Base-by-base conservation (phyloP, 53 echinoderm and acorn worm genomes). In the Stichopus horrens region DNA sequence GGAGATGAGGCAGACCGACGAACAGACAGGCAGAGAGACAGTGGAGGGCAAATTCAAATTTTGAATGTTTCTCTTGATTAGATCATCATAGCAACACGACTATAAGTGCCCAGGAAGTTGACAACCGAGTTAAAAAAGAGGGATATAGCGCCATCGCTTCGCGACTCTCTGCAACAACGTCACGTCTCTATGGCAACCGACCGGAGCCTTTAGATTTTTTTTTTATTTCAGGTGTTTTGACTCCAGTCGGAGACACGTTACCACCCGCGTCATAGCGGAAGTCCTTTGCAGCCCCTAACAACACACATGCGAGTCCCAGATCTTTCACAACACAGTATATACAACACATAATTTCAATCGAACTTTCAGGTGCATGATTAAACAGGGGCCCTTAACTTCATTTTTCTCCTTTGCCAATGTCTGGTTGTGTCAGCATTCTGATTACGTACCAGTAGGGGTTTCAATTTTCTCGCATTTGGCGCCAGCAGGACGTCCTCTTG, bases 381-480 rank as follows among this genome's bases (percentile, higher is more conserved):
- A 81, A 81, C 81, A 71, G 81, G 81, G 81, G 81, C 81, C 81
- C 81, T 81, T 81, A 81, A 81, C 81, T 81, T 81, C 81, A 58
- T 81, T 81, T 81, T 81, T 37, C 37, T 37, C 37, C 81, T 57
- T 57, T 20, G 56, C 57, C 56, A 57, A 81, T 81, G 81, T 81
- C 81, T 56, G 58, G 81, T 85, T 67, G 85, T 85, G 85, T 85
- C 85, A 85, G 85, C 85, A 65, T 65, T 52, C 85, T 85, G 57
- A 67, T 85, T 85, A 85, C 11, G 63, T 37, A 68, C 52, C 85
- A 68, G 85, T 85, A 85, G 85, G 85, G 85, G 85, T 85, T 85
- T 85, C 85, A 85, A 85, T 85, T 85, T 85, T 85, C 85, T 85
- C 85, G 85, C 85, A 85, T 85, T 85, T 85, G 85, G 66, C 65